phyloP scores from a whole-genome alignment of 2,113 vertebrate species.

The Nothocercus nigrocapillus region DNA sequence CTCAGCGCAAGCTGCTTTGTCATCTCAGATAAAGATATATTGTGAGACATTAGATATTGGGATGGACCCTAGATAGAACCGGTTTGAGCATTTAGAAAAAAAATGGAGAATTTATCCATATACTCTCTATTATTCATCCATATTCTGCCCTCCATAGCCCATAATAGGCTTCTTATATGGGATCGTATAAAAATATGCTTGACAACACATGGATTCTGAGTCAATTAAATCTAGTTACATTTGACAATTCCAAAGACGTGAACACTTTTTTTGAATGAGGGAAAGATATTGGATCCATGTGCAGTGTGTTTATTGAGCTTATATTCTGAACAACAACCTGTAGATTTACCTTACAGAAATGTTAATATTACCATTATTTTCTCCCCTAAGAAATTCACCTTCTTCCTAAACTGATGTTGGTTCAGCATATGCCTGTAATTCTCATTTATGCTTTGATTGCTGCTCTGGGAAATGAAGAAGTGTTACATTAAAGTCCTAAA shows the following conservation, averaged over 20 bases:
- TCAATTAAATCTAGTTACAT: background rate
- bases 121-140: background rate
- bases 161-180: background rate
- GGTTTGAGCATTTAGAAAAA: background rate
- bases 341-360: background rate
- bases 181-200: conserved; percentile 36
- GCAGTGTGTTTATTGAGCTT: background rate
- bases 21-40: background rate
- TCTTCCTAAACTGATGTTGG: background rate
- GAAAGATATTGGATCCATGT: background rate
- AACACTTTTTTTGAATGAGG: background rate
- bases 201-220: conserved; percentile 12
- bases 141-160: background rate
- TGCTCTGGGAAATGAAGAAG: background rate
- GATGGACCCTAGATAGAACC: background rate
- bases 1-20: background rate
- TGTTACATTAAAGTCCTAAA: background rate
- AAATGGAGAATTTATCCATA: background rate
- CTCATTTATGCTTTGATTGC: background rate
- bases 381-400: background rate
- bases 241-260: conserved; percentile 9
- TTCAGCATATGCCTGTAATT: background rate
- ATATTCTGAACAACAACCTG: background rate
- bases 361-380: background rate
- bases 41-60: background rate